Base-by-base conservation (phyloP, 2,797 vertebrate species). In the Spinus olivaceus region DNA sequence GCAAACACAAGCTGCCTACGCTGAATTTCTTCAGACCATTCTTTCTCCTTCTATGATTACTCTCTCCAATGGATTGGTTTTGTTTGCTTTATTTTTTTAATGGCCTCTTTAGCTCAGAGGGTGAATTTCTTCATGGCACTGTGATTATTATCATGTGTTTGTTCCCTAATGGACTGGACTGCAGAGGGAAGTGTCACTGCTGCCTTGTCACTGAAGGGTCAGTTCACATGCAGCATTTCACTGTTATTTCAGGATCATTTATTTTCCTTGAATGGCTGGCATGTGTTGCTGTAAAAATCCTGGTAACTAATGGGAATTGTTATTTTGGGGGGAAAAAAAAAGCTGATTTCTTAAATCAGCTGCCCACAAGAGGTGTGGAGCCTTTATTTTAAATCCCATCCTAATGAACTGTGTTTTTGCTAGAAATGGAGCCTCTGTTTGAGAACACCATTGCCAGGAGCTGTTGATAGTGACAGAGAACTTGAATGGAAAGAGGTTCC, bases 11-110 rank as follows among this genome's bases (percentile, higher is more conserved):
- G 63, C 87, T 91, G 93, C 94, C 88, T 24, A 5, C 0, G 3
- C 73, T 53, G 88, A 86, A 57, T 90, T 84, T 60, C 82, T 66
- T 70, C 86, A 76, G 49, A 47, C n/a, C 28, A 4, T 59, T 83
- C 77, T 78, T 53, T 81, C 53, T 50, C 11, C 54, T 69, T 19
- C 42, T 66, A 0, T 74, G 54, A 71, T 87, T 35, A 9, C 63
- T 85, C n/a, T 57, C 79, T 77, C 89, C 84, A 81, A 50, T 21
- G 42, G 53, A 80, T 80, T 72, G 41, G 70, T 7, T 93, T 60
- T 42, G 70, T 85, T 92, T 79, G 41, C 23, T 37, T 87, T 65
- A 51, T 85, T 81, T 81, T 37, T 83, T 81, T 70, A 86, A 53
- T 54, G 80, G 46, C 66, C 91, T 90, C 16, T 8, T 60, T 49